A percentile compares a stretch with the other conserved stretches of the same genome.
These are phyloP conservation scores for Oncopodura yosiiana DNA, from an alignment of 1,140 invertebrate species.

Conservation along the genomic window DNA sequence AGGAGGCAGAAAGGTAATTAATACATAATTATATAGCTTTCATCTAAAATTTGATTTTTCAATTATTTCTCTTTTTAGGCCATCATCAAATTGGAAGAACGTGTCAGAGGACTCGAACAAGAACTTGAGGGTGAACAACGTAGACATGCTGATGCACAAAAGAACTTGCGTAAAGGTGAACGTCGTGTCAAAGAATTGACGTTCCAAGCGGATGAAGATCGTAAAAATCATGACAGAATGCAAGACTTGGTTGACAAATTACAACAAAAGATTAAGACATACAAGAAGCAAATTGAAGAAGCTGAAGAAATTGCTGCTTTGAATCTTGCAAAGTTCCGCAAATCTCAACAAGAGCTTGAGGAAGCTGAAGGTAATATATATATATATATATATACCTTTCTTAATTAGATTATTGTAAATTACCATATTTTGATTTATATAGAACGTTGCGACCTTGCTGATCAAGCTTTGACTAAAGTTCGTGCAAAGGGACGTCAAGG, in stretches of 20 bases:
- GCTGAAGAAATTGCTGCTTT: constrained; percentile 97
- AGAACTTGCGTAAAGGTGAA: constrained; percentile 90
- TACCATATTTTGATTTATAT: neutral
- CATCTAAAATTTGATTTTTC: too few species aligned
- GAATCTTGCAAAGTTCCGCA: constrained; percentile 98
- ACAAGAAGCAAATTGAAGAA: constrained; percentile 99
- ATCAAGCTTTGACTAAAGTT: constrained; percentile 95
- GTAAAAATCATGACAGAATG: constrained; percentile 95
- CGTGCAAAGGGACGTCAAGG: constrained; percentile 88
- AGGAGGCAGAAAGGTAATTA: constrained; percentile 96
- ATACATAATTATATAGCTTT: too few species aligned
- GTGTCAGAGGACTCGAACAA: constrained; percentile 86
- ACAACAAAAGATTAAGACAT: constrained; percentile 98
- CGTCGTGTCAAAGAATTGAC: constrained; percentile 89
- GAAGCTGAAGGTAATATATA: constrained; percentile 90
- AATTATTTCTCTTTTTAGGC: too few species aligned
- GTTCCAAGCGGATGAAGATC: constrained; percentile 93
- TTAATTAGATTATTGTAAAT: too few species aligned
- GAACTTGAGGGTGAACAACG: constrained; percentile 96
- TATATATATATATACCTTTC: neutral
- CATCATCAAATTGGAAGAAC: constrained; percentile 93
- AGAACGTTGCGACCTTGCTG: constrained; percentile 81
- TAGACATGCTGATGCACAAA: constrained; percentile 91
- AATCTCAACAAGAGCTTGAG: constrained; percentile 95
- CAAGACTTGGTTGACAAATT: constrained; percentile 97